phyloP scores from a whole-genome alignment of 1,140 invertebrate genomes.

The Zaprionus ghesquierei region DNA sequence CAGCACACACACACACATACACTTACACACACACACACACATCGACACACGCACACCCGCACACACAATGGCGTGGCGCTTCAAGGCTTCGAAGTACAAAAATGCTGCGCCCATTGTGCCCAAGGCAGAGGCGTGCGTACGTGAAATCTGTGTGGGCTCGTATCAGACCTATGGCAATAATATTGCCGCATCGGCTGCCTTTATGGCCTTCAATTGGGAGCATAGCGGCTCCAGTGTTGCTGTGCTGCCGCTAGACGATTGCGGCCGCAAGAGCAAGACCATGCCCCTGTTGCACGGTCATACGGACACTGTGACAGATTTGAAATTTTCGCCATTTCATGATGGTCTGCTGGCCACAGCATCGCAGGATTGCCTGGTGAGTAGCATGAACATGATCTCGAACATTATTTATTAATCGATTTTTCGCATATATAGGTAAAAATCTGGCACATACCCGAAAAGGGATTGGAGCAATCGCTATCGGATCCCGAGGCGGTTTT shows the following conservation, averaged over 20 bases:
- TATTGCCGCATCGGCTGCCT: slow-evolving; percentile 94
- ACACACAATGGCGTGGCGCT: slow-evolving; percentile 92
- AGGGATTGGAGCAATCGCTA: slow-evolving; percentile 90
- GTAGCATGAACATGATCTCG: background rate
- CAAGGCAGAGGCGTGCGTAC: slow-evolving; percentile 94
- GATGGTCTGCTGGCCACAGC: slow-evolving; percentile 95
- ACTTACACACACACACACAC: slow-evolving; percentile 1
- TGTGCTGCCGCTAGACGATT: slow-evolving; percentile 92
- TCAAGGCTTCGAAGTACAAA: slow-evolving; percentile 98
- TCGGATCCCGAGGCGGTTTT: slow-evolving; percentile 91
- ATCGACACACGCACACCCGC: slow-evolving; percentile 14
- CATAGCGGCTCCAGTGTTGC: slow-evolving; percentile 93
- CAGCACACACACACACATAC: background rate
- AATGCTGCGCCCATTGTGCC: slow-evolving; percentile 97
- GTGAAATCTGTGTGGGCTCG: slow-evolving; percentile 94
- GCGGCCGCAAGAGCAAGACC: slow-evolving; percentile 92
- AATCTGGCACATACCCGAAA: slow-evolving; percentile 92
- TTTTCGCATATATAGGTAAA: slow-evolving; percentile 85
- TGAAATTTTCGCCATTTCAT: slow-evolving; percentile 97
- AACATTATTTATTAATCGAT: background rate
- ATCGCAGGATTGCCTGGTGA: slow-evolving; percentile 92
- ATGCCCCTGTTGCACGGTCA: slow-evolving; percentile 93
- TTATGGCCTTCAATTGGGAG: slow-evolving; percentile 97
- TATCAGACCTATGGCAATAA: slow-evolving; percentile 97
- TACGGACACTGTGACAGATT: slow-evolving; percentile 95